Base-by-base conservation (phyloP, 2,113 vertebrate genomes). In the Hippoglossus stenolepis region DNA sequence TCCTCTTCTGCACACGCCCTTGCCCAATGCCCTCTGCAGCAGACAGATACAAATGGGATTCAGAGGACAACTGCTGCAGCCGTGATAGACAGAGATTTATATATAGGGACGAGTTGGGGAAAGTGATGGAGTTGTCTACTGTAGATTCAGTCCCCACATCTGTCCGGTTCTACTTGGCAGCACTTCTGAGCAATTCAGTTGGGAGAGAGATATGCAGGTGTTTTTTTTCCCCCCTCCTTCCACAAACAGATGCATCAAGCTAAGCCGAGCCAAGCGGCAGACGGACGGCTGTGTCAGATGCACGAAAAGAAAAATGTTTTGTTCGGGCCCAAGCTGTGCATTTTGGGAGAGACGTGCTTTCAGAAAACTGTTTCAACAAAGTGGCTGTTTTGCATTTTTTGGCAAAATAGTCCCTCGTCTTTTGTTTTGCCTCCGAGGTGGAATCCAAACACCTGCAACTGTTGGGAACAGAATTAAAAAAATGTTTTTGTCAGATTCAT, bases 191-290 rank as follows among this genome's bases (percentile, higher is more conserved):
- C 78, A 83, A 87, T 91, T 90, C 89, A 85, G 87, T 79, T 31
- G 80, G 86, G 85, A 88, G 86, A 76, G 81, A 89, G 87, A 91
- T 89, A 89, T 87, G 90, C 90, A 93, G 92, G 90, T 91, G 90
- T 66, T 80, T 85, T 73, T 73, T 75, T 26, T 58, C 60, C 79
- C 60, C 6, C 15, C 53, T 20, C 24, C 28, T 31, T 20, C 60
- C 59, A 76, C 81, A 89, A 90, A 90, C 87, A 91, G 87, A 91
- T 87, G 83, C 90, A 89, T 88, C 81, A 84, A 86, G 79, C 89
- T 89, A 78, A 90, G 84, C 83, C 5, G 76, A 83, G 89, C 90
- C 89, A 85, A 77, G 74, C 83, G 35, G 73, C 85, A 85, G 85
- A 90, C 71, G 77, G 86, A 75, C 74, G 64, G 70, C 73, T 60